Percentiles rank a stretch among this genome's conserved stretches.
These are phyloP conservation scores for Cosmopolites sordidus DNA, from an alignment of 2,888 invertebrate genomes.

Conservation along the genomic window DNA sequence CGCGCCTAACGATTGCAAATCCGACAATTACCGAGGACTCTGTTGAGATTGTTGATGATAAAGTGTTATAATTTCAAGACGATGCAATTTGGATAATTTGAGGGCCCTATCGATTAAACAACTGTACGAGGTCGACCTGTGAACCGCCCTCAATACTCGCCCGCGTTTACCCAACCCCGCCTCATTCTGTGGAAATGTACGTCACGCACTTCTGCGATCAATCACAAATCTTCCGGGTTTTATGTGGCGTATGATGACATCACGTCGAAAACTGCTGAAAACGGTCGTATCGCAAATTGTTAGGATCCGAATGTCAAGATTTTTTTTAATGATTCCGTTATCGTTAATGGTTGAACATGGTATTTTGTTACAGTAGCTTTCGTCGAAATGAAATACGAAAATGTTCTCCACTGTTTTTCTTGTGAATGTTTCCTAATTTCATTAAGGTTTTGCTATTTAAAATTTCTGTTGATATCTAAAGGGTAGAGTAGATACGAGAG, in stretches of 20 bases:
- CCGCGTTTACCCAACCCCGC: not conserved
- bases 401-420: no score
- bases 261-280: not conserved
- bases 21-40: constrained; percentile 16
- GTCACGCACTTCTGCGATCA: constrained; percentile 32
- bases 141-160: not conserved
- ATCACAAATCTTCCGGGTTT: constrained; percentile 30
- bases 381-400: no score
- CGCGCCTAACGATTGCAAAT: not conserved
- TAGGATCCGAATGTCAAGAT: no score
- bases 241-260: not conserved
- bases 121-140: constrained; percentile 22
- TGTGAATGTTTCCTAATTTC: no score
- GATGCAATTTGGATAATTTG: constrained; percentile 31
- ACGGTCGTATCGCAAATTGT: no score
- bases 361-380: no score
- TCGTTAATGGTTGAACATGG: no score
- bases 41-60: constrained; percentile 21
- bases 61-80: constrained; percentile 27
- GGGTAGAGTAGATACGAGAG: no score
- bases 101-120: constrained; percentile 34
- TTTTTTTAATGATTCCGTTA: no score
- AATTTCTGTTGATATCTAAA: no score
- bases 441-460: no score
- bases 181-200: constrained; percentile 23